Evolutionary conservation across 2,888 invertebrate genomes (phyloP).

Genomic region (Agonopterix heracliana): DNA sequence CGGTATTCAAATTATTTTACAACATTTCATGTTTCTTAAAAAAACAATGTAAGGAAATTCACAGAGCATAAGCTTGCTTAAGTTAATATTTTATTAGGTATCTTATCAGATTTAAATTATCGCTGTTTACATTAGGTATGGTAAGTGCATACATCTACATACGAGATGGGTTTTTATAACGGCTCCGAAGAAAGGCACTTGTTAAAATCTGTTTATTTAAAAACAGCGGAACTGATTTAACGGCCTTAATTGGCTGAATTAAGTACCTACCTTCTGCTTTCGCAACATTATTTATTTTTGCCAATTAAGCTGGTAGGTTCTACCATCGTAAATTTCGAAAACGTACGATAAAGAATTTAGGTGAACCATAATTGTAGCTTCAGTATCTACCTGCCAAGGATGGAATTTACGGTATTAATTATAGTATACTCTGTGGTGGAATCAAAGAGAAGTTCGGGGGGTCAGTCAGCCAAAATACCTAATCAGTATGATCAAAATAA

Average conservation of each 20-base stretch:
- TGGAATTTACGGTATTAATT: too few species aligned
- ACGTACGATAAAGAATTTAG: conserved; percentile 1
- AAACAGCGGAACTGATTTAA: conserved; percentile 35
- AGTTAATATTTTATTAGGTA: too few species aligned
- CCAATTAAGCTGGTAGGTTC: conserved; percentile 16
- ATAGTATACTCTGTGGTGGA: too few species aligned
- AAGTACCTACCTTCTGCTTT: conserved; percentile 15
- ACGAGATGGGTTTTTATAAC: not conserved
- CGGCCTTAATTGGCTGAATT: conserved; percentile 23
- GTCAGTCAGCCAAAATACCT: too few species aligned
- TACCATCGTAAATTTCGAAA: conserved; percentile 8
- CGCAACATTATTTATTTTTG: conserved; percentile 20
- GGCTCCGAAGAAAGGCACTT: not conserved
- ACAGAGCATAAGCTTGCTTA: too few species aligned
- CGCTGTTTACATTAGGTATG: too few species aligned
- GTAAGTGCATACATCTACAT: not conserved
- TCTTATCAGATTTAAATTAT: too few species aligned
- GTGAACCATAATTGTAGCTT: not conserved
- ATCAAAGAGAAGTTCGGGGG: too few species aligned
- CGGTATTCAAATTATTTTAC: not conserved
- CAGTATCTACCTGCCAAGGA: too few species aligned
- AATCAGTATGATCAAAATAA: too few species aligned
- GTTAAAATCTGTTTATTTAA: conserved; percentile 20
- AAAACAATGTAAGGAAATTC: too few species aligned
- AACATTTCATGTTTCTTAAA: too few species aligned